These are phyloP conservation scores for Papilio gigon DNA, from an alignment of 2,888 invertebrate genomes.

Conservation along the genomic window DNA sequence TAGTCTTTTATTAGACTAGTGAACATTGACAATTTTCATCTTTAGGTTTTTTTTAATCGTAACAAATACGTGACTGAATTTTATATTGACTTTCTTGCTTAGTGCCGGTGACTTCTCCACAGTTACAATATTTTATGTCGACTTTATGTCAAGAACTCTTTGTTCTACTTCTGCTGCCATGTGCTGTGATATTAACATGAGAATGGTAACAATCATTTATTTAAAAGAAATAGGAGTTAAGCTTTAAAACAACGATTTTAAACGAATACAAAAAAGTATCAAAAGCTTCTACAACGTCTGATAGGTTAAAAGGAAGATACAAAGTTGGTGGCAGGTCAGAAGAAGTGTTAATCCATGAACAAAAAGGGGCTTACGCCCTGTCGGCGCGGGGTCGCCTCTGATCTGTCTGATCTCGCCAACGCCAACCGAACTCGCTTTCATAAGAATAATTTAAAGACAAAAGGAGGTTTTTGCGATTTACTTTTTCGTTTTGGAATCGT, in stretches of 20 bases:
- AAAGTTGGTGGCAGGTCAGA: constrained; percentile 45
- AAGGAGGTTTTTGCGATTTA: constrained; percentile 33
- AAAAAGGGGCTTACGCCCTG: constrained; percentile 66
- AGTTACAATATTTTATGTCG: too few relatives aligned
- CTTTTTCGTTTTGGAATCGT: constrained; percentile 16
- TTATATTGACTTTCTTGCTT: too few relatives aligned
- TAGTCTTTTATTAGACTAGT: not conserved
- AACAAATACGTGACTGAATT: too few relatives aligned
- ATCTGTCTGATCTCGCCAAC: constrained; percentile 51
- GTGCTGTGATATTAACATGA: too few relatives aligned
- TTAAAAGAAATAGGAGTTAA: not conserved
- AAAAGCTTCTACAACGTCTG: constrained; percentile 3
- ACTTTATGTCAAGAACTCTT: too few relatives aligned
- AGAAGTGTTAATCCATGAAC: constrained; percentile 62
- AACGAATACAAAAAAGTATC: not conserved
- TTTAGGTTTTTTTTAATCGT: too few relatives aligned
- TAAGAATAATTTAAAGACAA: constrained; percentile 57
- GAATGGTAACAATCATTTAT: too few relatives aligned
- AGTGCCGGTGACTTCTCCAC: too few relatives aligned
- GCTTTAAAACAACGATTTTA: not conserved
- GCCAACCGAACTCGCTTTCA: constrained; percentile 64
- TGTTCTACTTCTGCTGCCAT: too few relatives aligned
- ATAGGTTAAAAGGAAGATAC: constrained; percentile 23
- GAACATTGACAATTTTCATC: constrained; percentile 28
- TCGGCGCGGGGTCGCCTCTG: constrained; percentile 55